Percentiles rank a stretch among this genome's conserved stretches.
phyloP scores from a whole-genome alignment of 30 jellyfish, hydroid and myxozoan genomes.

The Phacellophora camtschatica region DNA sequence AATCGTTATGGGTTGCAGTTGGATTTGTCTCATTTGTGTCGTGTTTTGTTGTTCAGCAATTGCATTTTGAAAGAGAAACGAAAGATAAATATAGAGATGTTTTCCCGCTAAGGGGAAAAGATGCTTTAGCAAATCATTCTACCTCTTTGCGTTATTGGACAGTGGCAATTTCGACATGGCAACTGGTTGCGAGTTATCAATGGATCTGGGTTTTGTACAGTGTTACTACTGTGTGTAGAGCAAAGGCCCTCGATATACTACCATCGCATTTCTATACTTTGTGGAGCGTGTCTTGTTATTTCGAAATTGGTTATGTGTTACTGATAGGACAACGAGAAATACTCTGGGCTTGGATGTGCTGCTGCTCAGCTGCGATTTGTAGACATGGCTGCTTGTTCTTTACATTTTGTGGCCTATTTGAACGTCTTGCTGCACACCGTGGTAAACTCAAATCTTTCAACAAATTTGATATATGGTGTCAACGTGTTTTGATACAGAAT shows the following conservation, averaged over 20 bases:
- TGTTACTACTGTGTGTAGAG: slow-evolving; percentile 21
- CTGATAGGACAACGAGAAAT: neutral
- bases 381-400: slow-evolving; percentile 56
- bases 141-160: neutral
- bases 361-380: slow-evolving; percentile 46
- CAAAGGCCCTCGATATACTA: slow-evolving; percentile 10
- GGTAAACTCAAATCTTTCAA: slow-evolving; percentile 16
- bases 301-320: slow-evolving; percentile 26
- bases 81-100: neutral
- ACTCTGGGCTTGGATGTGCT: slow-evolving; percentile 43
- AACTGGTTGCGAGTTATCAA: slow-evolving; percentile 35
- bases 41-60: neutral
- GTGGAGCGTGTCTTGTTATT: slow-evolving; percentile 49
- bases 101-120: neutral
- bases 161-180: slow-evolving; percentile 19
- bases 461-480: slow-evolving; percentile 53
- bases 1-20: neutral
- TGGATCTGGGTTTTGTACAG: slow-evolving; percentile 61
- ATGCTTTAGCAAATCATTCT: neutral
- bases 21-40: neutral
- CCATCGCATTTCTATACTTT: slow-evolving; percentile 38
- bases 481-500: slow-evolving; percentile 43
- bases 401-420: slow-evolving; percentile 46
- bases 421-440: slow-evolving; percentile 48
- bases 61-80: neutral